Evolutionary conservation across 2,797 vertebrate genomes (phyloP), one percentile per base, ranked within the genome.

Genomic region (Enteromius argenteus): DNA sequence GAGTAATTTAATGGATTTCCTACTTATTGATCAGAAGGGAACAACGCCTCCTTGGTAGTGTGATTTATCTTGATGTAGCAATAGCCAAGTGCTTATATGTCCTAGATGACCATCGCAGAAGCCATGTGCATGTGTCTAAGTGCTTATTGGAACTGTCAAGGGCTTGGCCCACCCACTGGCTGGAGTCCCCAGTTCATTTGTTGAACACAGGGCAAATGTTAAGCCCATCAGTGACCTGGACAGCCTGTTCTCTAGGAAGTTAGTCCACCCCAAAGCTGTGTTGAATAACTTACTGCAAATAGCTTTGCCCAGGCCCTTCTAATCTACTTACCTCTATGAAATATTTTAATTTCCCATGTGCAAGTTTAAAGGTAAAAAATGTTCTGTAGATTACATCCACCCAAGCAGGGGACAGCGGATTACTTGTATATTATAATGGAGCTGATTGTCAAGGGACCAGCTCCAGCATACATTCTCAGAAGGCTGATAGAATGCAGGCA

Each of bases 241-340:
- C 93, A 93, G 87, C 87, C 87, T 91, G 92, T 94, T 90, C 92
- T 93, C 90, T 17, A 67, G 79, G 62, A 79, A 91, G 80, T 92
- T 86, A 91, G 83, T 85, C 84, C 86, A 83, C 82, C 89, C 79
- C 86, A 91, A 91, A 89, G 86, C 72, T 89, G 86, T 92, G 32
- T 87, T 91, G 85, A 93, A 94, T 93, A 92, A 92, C 91, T 93
- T 91, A 92, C 92, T 90, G 90, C 93, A 93, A 93, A 93, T 90
- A 94, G 88, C 90, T 91, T 88, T 82, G 37, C 46, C 58, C 58
- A 30, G 58, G 17, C 71, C 32, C 90, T 90, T 92, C 73, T 93
- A 91, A 93, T 93, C 77, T 83, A 92, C 90, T 91, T 88, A 90
- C 87, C 91, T 90, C 91, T 92, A 88, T 91, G 87, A 90, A 77